Percentiles rank a stretch among this genome's conserved stretches.
phyloP scores from a whole-genome alignment of 1,140 invertebrate genomes.

The Drosophila biarmipes region DNA sequence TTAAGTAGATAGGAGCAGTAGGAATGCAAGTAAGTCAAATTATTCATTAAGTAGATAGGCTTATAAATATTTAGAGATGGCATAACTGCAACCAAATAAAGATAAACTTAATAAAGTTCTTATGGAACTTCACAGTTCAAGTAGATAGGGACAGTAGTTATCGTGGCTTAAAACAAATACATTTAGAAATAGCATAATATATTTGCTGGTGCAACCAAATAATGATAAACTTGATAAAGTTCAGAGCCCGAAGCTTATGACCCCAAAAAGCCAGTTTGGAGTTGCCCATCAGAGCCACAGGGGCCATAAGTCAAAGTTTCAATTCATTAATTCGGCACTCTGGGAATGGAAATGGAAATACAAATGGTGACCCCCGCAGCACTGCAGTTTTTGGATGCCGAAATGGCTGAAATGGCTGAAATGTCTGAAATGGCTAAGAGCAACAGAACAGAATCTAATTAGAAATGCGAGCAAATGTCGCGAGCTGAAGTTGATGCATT shows the following conservation, averaged over 20 bases:
- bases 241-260: background rate
- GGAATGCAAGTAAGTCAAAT: too few relatives aligned
- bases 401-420: background rate
- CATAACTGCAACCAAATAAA: background rate
- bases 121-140: too few relatives aligned
- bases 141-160: background rate
- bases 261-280: background rate
- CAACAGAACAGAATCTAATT: slow-evolving; percentile 34
- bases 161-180: background rate
- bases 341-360: slow-evolving; percentile 5
- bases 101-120: background rate
- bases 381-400: background rate
- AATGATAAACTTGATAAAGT: background rate
- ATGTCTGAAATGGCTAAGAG: background rate
- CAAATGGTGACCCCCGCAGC: slow-evolving; percentile 11
- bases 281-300: background rate
- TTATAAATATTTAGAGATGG: too few relatives aligned
- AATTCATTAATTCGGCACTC: slow-evolving; percentile 34
- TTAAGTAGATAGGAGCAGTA: too few relatives aligned
- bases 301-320: slow-evolving; percentile 11
- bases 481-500: slow-evolving; percentile 45
- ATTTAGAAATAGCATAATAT: background rate
- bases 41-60: too few relatives aligned
- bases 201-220: background rate
- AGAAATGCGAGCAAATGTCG: slow-evolving; percentile 60